Evolutionary conservation across 2,888 invertebrate genomes (phyloP), one percentile per base, ranked within the genome.

Genomic region (Mythimna pallens): DNA sequence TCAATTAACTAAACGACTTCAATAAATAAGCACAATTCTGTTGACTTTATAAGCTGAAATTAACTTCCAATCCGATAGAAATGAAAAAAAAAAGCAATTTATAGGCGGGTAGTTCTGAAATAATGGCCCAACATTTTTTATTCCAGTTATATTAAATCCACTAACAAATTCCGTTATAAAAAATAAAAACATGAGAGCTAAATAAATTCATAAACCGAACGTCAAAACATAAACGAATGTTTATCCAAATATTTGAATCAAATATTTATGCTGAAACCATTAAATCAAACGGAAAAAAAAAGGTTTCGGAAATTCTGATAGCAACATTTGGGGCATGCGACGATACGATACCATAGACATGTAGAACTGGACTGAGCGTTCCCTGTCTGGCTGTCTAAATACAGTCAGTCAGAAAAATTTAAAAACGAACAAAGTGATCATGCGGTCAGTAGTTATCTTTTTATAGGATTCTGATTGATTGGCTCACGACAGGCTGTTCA

Each of bases 281-380:
- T 67, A 73, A 67, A 70, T 65, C 66, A 70, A 65, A 66, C 57
- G 52, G 47, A 70, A 79, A 70, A 82, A n/a, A 58, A 47, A 14
- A 47, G 47, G 43, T 25, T 71, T 58, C 14, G 1, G 8, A 61
- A 55, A 61, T 83, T 79, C 25, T 3, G n/a, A 69, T 57, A 22
- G 43, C 43, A 76, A 55, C 57, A 79, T 80, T 68, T 57, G 54
- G 62, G 62, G 83, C 81, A 80, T 70, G 84, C 81, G 81, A 80
- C 57, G 75, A 59, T 67, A 80, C 57, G 75, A 59, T 67, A 80
- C n/a, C 57, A 34, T 34, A 58, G 34, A 58, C 34, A 1, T 34
- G 20, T 34, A 34, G 58, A n/a, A 34, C 3, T n/a, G 20, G 36
- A 58, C n/a, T 58, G 34, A 58, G 58, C 34, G 20, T 34, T 58